Base-by-base conservation (phyloP, 1,140 invertebrate genomes). In the Spodoptera litura region DNA sequence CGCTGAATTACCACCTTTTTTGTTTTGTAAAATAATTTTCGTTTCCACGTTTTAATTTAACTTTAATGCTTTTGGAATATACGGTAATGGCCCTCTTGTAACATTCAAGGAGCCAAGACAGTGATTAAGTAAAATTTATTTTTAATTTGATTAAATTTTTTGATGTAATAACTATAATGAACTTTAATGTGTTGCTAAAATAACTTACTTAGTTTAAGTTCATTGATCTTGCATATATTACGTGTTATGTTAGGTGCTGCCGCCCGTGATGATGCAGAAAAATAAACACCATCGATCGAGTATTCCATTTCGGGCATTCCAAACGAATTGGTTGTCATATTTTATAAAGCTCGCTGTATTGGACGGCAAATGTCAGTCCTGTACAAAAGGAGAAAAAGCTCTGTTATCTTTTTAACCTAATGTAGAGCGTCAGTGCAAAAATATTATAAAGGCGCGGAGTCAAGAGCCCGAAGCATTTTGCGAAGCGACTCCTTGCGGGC, bases 401-500 rank as follows among this genome's bases (percentile, higher is more conserved):
- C 85, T 91, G 89, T 92, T 93, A 93, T 92, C 91, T 92, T 88
- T 91, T 87, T 80, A 92, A 85, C 83, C 86, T 88, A 90, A 93
- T 92, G 88, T 92, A 88, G 89, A 92, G 87, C 89, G 90, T 89
- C 88, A 83, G 81, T 90, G 88, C 88, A 92, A 93, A 91, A 88
- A 89, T 93, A 93, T 93, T 94, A 93, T 93, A 94, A 94, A 93
- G 93, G 87, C 87, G 84, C 84, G 82, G 80, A 85, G 81, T 78
- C 78, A 88, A 85, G 85, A 86, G 79, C 80, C 81, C 84, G 72
- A 88, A 89, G 88, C 92, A 94, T 93, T 93, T 94, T 91, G 92
- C 92, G 84, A 89, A 88, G 88, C 81, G 89, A 85, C 90, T 92
- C 91, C 90, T 93, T 87, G 84, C 84, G 85, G 83, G 85, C 80